Evolutionary conservation across 2,888 invertebrate species (phyloP).

Genomic region (Drosophila histrio): DNA sequence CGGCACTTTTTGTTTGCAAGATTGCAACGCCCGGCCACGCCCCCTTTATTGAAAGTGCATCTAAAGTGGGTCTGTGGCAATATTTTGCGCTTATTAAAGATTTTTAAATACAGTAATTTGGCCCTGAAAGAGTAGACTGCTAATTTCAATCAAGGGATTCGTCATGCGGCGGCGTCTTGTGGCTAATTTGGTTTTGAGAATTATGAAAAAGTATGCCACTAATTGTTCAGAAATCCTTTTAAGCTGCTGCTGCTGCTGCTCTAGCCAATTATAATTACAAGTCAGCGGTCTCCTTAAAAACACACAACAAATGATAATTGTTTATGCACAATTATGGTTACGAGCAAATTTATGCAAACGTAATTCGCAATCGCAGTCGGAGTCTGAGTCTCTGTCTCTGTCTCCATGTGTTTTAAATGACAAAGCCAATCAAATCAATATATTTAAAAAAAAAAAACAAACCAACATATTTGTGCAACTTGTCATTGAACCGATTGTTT

Average conservation of each 20-base stretch:
- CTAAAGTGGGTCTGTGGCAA: conserved; percentile 39
- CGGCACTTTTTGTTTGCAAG: conserved; percentile 58
- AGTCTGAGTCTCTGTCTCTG: neutral
- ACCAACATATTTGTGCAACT: conserved; percentile 55
- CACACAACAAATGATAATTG: conserved; percentile 60
- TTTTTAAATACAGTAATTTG: conserved; percentile 79
- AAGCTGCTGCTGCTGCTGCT: conserved; percentile 27
- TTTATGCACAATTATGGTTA: conserved; percentile 70
- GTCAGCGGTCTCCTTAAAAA: conserved; percentile 25
- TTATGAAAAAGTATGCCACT: conserved; percentile 72
- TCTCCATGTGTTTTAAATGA: conserved; percentile 16
- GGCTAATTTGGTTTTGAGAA: conserved; percentile 58
- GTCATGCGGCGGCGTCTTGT: conserved; percentile 45
- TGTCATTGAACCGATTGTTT: conserved; percentile 73
- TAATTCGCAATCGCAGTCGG: conserved; percentile 26
- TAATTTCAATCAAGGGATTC: conserved; percentile 69
- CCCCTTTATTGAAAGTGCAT: conserved; percentile 38
- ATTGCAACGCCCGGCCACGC: conserved; percentile 29
- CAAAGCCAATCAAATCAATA: conserved; percentile 27
- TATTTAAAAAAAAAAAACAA: conserved; percentile 17
- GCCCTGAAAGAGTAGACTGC: conserved; percentile 44
- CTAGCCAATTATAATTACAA: conserved; percentile 50
- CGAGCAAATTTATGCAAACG: conserved; percentile 68
- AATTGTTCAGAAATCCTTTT: conserved; percentile 75
- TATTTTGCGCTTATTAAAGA: conserved; percentile 76